These are phyloP conservation scores for Plagodis dolabraria DNA, from an alignment of 2,888 invertebrate species.

Conservation along the genomic window DNA sequence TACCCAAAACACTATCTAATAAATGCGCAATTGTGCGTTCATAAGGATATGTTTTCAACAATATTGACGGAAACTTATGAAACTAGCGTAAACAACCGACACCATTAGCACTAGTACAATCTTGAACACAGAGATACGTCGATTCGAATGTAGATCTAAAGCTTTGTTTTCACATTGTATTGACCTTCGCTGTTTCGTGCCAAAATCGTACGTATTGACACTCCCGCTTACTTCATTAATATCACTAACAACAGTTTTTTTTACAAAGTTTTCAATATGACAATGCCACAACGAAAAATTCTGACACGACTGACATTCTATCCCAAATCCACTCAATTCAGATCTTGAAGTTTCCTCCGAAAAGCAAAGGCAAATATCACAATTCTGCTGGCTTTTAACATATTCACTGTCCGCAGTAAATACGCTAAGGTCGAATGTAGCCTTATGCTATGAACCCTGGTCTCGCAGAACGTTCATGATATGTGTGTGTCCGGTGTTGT, in stretches of 20 bases:
- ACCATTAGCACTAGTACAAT: slow-evolving; percentile 10
- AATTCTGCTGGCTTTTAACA: too few species aligned
- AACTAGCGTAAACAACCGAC: slow-evolving; percentile 11
- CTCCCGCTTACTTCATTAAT: neutral
- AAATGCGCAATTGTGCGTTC: slow-evolving; percentile 10
- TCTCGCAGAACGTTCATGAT: slow-evolving; percentile 80
- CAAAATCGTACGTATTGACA: neutral
- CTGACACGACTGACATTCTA: too few species aligned
- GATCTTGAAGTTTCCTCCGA: too few species aligned
- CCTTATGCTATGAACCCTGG: slow-evolving; percentile 50
- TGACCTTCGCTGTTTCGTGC: neutral
- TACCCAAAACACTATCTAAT: neutral
- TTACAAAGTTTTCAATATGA: too few species aligned
- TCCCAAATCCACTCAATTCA: too few species aligned
- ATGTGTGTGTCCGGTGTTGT: slow-evolving; percentile 85
- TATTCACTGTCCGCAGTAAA: neutral
- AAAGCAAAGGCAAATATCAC: too few species aligned
- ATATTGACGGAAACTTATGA: slow-evolving; percentile 7
- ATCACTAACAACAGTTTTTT: too few species aligned
- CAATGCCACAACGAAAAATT: too few species aligned
- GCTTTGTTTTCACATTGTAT: neutral
- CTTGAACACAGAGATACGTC: slow-evolving; percentile 8
- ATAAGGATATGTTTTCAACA: slow-evolving; percentile 10
- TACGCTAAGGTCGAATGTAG: neutral
- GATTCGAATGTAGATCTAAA: neutral